Evolutionary conservation across 2,888 invertebrate species (phyloP), one percentile per base, ranked within the genome.

Genomic region (Drosophila atripex): DNA sequence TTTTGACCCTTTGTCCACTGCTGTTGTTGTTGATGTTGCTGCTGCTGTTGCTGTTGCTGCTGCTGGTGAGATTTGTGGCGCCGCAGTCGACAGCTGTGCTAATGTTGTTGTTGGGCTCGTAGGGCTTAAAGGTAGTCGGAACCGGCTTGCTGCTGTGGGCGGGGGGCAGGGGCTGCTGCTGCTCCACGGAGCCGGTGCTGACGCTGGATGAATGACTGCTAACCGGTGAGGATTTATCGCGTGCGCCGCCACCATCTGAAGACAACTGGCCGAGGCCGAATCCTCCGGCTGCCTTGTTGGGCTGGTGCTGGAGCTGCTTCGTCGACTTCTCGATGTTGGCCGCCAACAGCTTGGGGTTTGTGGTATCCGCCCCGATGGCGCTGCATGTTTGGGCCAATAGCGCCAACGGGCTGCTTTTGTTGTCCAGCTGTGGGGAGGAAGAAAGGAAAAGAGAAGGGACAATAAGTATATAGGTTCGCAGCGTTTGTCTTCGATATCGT

Each of bases 351-450:
- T 96, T 95, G 57, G 95, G 94, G 90, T 95, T 95, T 54, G 97
- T 95, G 25, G 96, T 93, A 92, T 98, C 98, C 5, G 96, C 95
- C 75, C 98, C 99, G 89, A 99, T 99, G 90, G 98, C 98, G 91
- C 98, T 98, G 93, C 99, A 99, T 57, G 99, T 99, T 92, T 98
- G 98, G 55, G 98, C 98, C 87, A 99, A 93, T 71, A 99, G 93
- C 51, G 98, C 98, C 92, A 99, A 93, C 16, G 99, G 99, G 93
- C 98, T 98, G 93, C 98, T 98, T 93, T 98, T 98, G 77, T 98
- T 97, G 93, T 98, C 98, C 94, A 98, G 93, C 98, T 98, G 95
- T 78, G 96, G 96, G 92, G 92, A 8, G 38, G 18, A 12, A 93
- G 91, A 93, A 91, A 46, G 38, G 79, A 75, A 73, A 58, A 32